Evolutionary conservation across 2,888 invertebrate species (phyloP).

Genomic region (Oegoconia quadripuncta): DNA sequence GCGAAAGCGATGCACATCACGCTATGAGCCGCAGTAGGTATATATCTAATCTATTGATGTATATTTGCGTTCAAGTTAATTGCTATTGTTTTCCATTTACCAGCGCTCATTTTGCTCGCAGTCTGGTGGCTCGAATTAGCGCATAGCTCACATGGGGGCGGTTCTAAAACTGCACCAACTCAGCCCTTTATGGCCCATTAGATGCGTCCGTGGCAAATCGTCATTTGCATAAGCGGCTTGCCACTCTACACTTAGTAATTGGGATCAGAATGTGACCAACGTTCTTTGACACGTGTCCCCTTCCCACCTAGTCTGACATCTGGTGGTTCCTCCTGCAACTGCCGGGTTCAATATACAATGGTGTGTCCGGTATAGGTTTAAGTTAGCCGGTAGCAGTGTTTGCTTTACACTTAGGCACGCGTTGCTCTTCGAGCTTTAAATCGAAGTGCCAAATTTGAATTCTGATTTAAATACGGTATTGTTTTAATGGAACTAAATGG

Average conservation of each 20-base stretch:
- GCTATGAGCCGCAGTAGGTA: no score
- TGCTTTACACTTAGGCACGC: constrained; percentile 68
- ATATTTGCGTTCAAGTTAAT: no score
- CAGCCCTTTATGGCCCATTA: constrained; percentile 65
- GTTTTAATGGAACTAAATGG: constrained; percentile 54
- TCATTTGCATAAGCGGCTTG: constrained; percentile 79
- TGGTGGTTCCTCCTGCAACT: constrained; percentile 20
- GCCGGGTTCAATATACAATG: constrained; percentile 38
- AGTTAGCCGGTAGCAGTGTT: constrained; percentile 66
- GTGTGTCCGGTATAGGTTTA: constrained; percentile 53
- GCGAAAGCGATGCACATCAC: no score
- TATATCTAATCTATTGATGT: no score
- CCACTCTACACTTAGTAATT: constrained; percentile 74
- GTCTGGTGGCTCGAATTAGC: no score
- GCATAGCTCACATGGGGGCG: constrained; percentile 15
- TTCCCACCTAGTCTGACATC: constrained; percentile 22
- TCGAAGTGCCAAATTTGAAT: constrained; percentile 76
- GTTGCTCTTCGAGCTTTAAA: constrained; percentile 69
- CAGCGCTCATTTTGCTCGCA: neutral
- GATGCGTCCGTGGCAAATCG: constrained; percentile 73
- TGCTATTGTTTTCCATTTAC: neutral
- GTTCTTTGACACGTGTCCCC: constrained; percentile 35
- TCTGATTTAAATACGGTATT: constrained; percentile 70
- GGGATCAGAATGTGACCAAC: constrained; percentile 64
- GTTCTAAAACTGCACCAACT: constrained; percentile 63